phyloP scores from a whole-genome alignment of 2,113 vertebrate genomes.

The Notechis scutatus region DNA sequence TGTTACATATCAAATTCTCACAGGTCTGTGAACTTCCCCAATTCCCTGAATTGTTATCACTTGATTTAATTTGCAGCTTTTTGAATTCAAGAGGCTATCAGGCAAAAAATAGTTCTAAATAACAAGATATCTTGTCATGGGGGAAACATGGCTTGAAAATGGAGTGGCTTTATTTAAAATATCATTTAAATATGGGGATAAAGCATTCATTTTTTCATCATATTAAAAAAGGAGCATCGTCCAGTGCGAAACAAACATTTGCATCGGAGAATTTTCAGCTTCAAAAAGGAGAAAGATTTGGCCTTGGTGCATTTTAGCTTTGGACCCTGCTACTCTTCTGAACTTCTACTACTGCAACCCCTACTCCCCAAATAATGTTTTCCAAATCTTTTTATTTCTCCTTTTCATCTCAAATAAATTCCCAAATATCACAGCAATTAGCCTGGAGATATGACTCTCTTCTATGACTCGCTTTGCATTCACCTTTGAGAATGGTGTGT shows the following conservation, averaged over 20 bases:
- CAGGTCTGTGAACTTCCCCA: neutral
- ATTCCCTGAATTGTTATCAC: neutral
- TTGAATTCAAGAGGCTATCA: neutral
- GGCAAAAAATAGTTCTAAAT: neutral
- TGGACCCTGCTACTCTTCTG: accelerated
- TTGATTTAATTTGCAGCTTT: neutral
- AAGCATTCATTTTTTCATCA: too few relatives aligned
- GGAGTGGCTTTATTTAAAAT: neutral
- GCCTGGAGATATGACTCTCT: neutral
- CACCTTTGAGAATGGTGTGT: neutral
- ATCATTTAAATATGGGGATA: neutral
- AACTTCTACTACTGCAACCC: neutral
- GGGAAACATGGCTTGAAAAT: neutral
- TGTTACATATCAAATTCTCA: neutral
- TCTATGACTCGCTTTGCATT: neutral
- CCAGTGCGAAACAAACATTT: neutral
- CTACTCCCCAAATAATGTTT: neutral
- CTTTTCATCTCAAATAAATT: neutral
- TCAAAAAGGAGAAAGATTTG: neutral
- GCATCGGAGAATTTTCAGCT: neutral
- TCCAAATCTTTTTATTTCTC: neutral
- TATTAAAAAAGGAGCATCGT: neutral
- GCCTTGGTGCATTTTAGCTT: neutral
- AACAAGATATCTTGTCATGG: neutral
- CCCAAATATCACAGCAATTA: neutral